These are phyloP conservation scores for Ctenoplectra terminalis DNA, from an alignment of 1,140 invertebrate species.

Conservation along the genomic window DNA sequence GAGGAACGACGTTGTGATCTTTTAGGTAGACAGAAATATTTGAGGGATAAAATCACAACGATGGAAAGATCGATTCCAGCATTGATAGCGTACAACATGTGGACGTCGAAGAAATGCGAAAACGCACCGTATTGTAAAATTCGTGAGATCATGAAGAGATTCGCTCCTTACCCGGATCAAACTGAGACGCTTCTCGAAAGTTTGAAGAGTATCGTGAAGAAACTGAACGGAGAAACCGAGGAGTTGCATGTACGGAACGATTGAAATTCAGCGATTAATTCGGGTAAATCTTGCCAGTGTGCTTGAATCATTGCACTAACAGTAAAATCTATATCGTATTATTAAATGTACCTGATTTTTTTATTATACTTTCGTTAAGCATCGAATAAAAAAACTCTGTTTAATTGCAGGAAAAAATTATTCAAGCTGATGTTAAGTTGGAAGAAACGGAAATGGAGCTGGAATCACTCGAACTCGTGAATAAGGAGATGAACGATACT, in stretches of 20 bases:
- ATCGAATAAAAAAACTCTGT: neutral
- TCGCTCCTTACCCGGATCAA: slow-evolving; percentile 68
- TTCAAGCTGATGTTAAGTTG: slow-evolving; percentile 73
- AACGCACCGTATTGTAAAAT: slow-evolving; percentile 70
- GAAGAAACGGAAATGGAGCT: slow-evolving; percentile 74
- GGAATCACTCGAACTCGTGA: slow-evolving; percentile 68
- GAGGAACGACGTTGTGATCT: slow-evolving; percentile 71
- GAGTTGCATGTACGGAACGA: slow-evolving; percentile 79
- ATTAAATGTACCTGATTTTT: neutral
- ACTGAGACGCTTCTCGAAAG: slow-evolving; percentile 70
- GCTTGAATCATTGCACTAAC: slow-evolving; percentile 15
- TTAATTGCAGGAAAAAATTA: slow-evolving; percentile 76
- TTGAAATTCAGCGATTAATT: slow-evolving; percentile 68
- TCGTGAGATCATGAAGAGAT: slow-evolving; percentile 70
- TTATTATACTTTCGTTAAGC: neutral
- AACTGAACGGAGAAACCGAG: slow-evolving; percentile 69
- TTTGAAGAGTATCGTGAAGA: slow-evolving; percentile 58
- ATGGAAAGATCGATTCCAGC: slow-evolving; percentile 78
- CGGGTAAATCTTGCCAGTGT: slow-evolving; percentile 65
- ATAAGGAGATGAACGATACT: slow-evolving; percentile 70
- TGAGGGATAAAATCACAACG: slow-evolving; percentile 71
- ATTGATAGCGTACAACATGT: slow-evolving; percentile 72
- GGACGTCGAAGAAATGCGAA: slow-evolving; percentile 45
- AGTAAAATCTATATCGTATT: neutral
- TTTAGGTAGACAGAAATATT: slow-evolving; percentile 61